phyloP scores from a whole-genome alignment of 1,140 invertebrate genomes.

The Trichomalopsis sarcophagae region DNA sequence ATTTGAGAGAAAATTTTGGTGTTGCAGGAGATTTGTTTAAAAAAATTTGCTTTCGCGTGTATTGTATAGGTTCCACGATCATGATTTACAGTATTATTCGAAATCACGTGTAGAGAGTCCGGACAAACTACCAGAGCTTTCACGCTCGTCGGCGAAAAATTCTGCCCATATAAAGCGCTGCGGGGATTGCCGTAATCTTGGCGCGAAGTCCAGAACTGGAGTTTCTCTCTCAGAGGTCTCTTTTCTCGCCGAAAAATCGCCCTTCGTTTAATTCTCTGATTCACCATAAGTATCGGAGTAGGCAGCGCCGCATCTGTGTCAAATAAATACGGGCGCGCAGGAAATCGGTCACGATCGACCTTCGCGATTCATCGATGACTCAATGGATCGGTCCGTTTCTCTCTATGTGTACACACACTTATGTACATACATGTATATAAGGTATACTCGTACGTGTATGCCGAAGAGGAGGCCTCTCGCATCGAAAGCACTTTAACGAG shows the following conservation, averaged over 20 bases:
- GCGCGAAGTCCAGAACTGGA: constrained; percentile 3
- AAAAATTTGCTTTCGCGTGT: too few species aligned
- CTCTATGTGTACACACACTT: not conserved
- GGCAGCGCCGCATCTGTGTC: constrained; percentile 21
- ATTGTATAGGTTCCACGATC: too few species aligned
- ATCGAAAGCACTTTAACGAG: not conserved
- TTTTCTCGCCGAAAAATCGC: not conserved
- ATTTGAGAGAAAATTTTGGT: not conserved
- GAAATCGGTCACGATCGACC: constrained; percentile 39
- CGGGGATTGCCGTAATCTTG: not conserved
- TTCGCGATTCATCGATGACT: constrained; percentile 40
- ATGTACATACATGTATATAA: not conserved
- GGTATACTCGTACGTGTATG: not conserved
- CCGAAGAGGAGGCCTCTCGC: not conserved
- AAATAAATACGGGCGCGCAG: constrained; percentile 37
- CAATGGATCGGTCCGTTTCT: not conserved
- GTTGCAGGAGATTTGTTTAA: too few species aligned
- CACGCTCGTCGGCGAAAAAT: constrained; percentile 6
- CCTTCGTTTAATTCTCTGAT: constrained; percentile 4
- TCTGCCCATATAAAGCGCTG: constrained; percentile 13
- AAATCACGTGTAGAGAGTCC: too few species aligned
- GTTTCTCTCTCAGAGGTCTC: not conserved
- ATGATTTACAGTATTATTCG: too few species aligned
- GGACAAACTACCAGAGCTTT: not conserved
- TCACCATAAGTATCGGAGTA: not conserved